A percentile compares a stretch with the other conserved stretches of the same genome.
These are phyloP conservation scores for Drosophila quinaria DNA, from an alignment of 2,888 invertebrate genomes.

Conservation along the genomic window DNA sequence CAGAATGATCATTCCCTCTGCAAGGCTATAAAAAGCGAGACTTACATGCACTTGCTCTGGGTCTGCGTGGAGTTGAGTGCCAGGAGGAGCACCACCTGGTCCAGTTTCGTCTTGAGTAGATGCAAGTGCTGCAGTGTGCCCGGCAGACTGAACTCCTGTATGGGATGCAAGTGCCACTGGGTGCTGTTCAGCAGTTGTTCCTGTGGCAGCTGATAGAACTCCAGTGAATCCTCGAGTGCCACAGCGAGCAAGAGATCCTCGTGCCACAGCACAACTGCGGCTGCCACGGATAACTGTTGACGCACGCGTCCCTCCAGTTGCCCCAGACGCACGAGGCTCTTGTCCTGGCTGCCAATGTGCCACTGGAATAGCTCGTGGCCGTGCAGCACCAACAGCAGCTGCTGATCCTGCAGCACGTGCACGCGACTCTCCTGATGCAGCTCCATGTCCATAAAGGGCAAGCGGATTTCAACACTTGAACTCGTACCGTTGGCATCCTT, in stretches of 20 bases:
- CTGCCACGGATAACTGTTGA: constrained; percentile 56
- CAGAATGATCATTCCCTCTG: no score
- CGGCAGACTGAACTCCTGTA: constrained; percentile 77
- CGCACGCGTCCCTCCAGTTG: constrained; percentile 67
- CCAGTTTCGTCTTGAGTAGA: constrained; percentile 61
- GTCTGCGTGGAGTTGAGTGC: constrained; percentile 67
- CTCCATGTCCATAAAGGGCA: constrained; percentile 83
- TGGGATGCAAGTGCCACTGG: constrained; percentile 66
- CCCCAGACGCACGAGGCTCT: constrained; percentile 75
- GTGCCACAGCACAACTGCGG: constrained; percentile 77
- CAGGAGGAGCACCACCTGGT: constrained; percentile 72
- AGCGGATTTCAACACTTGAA: constrained; percentile 69
- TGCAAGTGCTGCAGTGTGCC: constrained; percentile 71
- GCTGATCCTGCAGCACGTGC: constrained; percentile 71
- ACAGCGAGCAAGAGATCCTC: constrained; percentile 75
- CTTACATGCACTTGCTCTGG: constrained; percentile 67
- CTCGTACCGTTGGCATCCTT: constrained; percentile 51
- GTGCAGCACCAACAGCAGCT: constrained; percentile 77
- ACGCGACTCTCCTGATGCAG: constrained; percentile 68
- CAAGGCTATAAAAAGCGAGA: background rate
- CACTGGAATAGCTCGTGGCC: constrained; percentile 80
- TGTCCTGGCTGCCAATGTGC: constrained; percentile 66
- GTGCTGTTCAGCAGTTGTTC: constrained; percentile 50
- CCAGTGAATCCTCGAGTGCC: constrained; percentile 74
- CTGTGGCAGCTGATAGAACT: constrained; percentile 78